Evolutionary conservation across 2,888 invertebrate species (phyloP).

Genomic region (Oasisia sp.): DNA sequence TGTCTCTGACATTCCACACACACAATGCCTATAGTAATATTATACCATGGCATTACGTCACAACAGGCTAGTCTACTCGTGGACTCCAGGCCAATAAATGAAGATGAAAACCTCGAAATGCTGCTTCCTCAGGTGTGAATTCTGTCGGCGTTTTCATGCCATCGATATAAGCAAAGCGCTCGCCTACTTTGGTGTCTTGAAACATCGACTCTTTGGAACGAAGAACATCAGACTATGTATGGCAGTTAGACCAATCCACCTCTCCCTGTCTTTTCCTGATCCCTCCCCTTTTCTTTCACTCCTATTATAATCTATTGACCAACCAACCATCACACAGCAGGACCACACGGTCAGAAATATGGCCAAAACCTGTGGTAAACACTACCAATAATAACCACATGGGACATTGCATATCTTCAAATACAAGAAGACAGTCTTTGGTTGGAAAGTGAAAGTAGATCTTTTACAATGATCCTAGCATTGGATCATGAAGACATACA

Average conservation of each 20-base stretch:
- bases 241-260: not conserved
- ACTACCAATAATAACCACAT: not conserved
- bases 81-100: not conserved
- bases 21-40: not conserved
- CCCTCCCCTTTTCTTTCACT: not conserved
- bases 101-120: not conserved
- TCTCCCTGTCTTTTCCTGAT: not conserved
- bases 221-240: not conserved
- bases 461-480: not conserved
- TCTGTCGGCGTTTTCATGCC: constrained; percentile 39
- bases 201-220: constrained; percentile 36
- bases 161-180: constrained; percentile 41
- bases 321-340: not conserved
- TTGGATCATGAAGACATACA: not conserved
- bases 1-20: not conserved
- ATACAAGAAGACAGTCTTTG: not conserved
- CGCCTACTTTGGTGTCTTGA: constrained; percentile 39
- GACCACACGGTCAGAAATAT: not conserved
- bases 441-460: not conserved
- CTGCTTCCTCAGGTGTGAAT: constrained; percentile 27
- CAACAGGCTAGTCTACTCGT: not conserved
- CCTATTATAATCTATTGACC: not conserved
- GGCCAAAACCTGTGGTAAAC: too few relatives aligned
- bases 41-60: not conserved
- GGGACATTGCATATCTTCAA: not conserved